Percentiles rank a stretch among this genome's conserved stretches.
Evolutionary conservation across 2,888 invertebrate genomes (phyloP).

Genomic region (Stenichneumon culpator): DNA sequence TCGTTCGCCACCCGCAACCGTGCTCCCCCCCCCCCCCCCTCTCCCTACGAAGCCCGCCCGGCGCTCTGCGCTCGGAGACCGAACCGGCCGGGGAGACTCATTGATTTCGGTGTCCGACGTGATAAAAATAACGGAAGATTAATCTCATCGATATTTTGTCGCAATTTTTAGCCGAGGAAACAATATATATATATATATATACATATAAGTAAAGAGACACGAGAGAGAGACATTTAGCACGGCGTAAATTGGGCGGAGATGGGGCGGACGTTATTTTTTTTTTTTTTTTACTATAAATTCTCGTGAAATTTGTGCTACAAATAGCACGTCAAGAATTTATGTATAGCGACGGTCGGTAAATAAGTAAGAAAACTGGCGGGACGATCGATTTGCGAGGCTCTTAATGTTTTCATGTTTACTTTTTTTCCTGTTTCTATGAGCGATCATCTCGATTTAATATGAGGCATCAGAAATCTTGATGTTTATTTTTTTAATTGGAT

Average conservation of each 20-base stretch:
- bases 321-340: too few species aligned
- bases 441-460: neutral
- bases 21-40: too few species aligned
- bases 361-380: neutral
- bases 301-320: too few species aligned
- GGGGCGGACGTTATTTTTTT: too few species aligned
- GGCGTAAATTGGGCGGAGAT: too few species aligned
- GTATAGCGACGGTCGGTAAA: neutral
- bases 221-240: neutral
- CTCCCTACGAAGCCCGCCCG: neutral
- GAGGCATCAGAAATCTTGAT: neutral
- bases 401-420: neutral
- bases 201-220: neutral
- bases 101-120: slow-evolving; percentile 58
- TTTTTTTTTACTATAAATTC: too few species aligned
- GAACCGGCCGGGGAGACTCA: slow-evolving; percentile 48
- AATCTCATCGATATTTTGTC: neutral
- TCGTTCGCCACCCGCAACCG: slow-evolving; percentile 53
- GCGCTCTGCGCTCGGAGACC: slow-evolving; percentile 33
- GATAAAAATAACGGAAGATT: slow-evolving; percentile 12
- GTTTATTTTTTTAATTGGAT: neutral
- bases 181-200: neutral
- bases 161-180: neutral
- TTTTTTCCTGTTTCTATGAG: neutral
- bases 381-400: neutral